A percentile compares a stretch with the other conserved stretches of the same genome.
phyloP scores from a whole-genome alignment of 2,113 vertebrate genomes.

The Oreotrochilus melanogaster region DNA sequence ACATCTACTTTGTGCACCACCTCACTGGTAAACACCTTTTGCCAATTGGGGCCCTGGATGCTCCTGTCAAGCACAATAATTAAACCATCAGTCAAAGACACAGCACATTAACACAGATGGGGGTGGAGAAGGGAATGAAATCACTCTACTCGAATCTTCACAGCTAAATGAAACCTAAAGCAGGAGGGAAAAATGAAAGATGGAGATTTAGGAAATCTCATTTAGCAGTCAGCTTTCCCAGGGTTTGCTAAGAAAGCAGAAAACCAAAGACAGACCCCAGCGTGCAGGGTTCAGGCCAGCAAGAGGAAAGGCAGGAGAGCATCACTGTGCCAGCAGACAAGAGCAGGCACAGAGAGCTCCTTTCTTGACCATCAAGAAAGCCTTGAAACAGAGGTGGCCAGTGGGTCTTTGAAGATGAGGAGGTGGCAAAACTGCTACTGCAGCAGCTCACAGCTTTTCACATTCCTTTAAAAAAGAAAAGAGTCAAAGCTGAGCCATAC shows the following conservation, averaged over 20 bases:
- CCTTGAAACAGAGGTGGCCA: background rate
- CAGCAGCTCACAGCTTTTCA: background rate
- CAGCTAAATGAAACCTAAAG: background rate
- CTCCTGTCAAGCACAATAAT: background rate
- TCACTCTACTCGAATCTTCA: background rate
- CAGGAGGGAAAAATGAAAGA: background rate
- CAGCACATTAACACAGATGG: rapidly evolving
- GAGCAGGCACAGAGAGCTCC: background rate
- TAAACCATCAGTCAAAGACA: background rate
- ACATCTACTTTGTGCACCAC: background rate
- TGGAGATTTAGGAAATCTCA: background rate
- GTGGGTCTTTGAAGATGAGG: background rate
- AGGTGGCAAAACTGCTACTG: background rate
- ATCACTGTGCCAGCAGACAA: background rate
- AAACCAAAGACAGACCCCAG: background rate
- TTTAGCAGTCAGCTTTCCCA: background rate
- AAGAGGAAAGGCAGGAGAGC: background rate
- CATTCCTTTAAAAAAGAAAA: background rate
- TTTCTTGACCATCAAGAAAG: background rate
- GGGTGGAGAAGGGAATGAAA: background rate
- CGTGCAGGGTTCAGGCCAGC: rapidly evolving
- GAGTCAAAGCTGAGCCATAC: constrained; percentile 17
- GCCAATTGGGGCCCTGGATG: background rate
- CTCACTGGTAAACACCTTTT: background rate
- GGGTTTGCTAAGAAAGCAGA: background rate